Percentiles rank a stretch among this genome's conserved stretches.
Conservation (phyloP, 2,888 invertebrate species). For the Drosophila leonis region DNA sequence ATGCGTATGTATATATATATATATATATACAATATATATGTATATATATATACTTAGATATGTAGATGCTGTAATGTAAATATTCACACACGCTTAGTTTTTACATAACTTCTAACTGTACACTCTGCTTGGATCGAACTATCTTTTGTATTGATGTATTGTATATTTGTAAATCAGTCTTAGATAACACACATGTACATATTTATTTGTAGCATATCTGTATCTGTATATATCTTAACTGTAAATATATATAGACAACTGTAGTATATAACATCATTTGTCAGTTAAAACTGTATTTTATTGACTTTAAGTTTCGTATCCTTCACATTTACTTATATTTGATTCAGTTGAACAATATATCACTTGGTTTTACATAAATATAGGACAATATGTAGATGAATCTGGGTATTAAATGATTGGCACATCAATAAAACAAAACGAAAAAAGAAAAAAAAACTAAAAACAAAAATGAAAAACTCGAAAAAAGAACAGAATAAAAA, state of each 20-base stretch:
- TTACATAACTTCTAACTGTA: background rate
- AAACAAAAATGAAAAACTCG: conserved; percentile 20
- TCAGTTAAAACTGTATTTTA: conserved; percentile 1
- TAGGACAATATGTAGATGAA: conserved; percentile 56
- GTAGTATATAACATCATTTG: conserved; percentile 13
- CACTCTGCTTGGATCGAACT: conserved; percentile 16
- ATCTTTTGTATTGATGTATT: conserved; percentile 1
- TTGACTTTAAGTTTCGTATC: conserved; percentile 24
- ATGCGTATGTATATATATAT: conserved; percentile 11
- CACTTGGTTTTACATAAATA: conserved; percentile 47
- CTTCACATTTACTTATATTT: conserved; percentile 27
- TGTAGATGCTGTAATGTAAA: conserved; percentile 21
- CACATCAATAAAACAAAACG: conserved; percentile 33
- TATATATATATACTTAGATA: background rate
- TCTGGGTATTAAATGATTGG: conserved; percentile 58
- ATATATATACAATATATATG: background rate
- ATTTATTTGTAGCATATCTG: conserved; percentile 1
- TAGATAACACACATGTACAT: background rate
- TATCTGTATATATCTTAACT: background rate
- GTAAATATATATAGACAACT: conserved; percentile 1
- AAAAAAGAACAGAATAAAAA: conserved; percentile 34
- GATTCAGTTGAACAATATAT: conserved; percentile 25
- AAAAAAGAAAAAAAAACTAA: conserved; percentile 5
- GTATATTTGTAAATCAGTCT: conserved; percentile 5
- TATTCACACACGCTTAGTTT: conserved; percentile 16